Percentiles rank a stretch among this genome's conserved stretches.
phyloP scores from a whole-genome alignment of 2,113 vertebrate genomes.

The Lepidothrix coronata region DNA sequence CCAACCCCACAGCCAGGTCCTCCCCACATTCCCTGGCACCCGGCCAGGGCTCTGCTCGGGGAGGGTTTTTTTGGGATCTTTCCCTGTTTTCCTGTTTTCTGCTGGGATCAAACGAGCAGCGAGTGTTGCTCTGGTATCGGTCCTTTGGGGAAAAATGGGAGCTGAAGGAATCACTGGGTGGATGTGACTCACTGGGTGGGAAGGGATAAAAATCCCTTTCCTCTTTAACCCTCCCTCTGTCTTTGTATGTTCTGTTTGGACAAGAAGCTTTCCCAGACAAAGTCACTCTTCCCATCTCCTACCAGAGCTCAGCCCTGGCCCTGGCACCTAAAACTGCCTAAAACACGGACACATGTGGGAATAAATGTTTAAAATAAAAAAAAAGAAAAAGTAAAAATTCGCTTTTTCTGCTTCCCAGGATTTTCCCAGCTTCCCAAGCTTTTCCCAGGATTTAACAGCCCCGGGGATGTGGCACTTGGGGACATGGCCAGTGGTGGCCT shows the following conservation, averaged over 20 bases:
- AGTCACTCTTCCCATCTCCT: background rate
- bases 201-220: background rate
- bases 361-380: background rate
- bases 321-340: background rate
- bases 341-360: background rate
- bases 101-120: fast-evolving
- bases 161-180: background rate
- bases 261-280: background rate
- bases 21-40: conserved; percentile 17
- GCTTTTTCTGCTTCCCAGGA: too few relatives aligned
- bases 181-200: background rate
- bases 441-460: too few relatives aligned
- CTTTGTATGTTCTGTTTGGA: background rate
- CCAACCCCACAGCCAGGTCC: background rate
- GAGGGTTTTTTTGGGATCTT: background rate
- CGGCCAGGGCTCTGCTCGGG: background rate
- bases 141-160: background rate
- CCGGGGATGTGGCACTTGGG: too few relatives aligned
- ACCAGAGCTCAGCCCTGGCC: background rate
- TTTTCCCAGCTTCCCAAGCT: too few relatives aligned
- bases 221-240: background rate
- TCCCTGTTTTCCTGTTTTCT: background rate
- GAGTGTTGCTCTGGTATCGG: background rate
- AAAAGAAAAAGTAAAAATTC: too few relatives aligned
- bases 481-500: too few relatives aligned